Evolutionary conservation across 2,888 invertebrate species (phyloP).

Genomic region (Oscheius onirici): DNA sequence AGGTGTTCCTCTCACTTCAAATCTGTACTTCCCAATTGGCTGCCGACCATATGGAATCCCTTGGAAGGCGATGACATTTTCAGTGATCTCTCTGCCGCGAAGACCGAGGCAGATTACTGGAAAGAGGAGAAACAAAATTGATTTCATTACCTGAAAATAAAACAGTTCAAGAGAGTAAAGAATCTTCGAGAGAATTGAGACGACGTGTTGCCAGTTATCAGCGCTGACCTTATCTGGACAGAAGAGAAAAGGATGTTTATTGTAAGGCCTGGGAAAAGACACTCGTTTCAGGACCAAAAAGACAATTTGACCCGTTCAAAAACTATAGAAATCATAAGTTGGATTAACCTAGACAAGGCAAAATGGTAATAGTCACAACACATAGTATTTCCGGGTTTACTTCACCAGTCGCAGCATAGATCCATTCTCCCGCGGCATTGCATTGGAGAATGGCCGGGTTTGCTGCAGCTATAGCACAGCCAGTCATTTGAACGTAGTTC

Average conservation of each 20-base stretch:
- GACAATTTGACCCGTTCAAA: neutral
- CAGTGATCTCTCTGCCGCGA: neutral
- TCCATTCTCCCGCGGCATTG: neutral
- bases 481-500: too few relatives aligned
- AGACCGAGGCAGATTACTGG: neutral
- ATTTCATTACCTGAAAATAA: neutral
- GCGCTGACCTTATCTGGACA: neutral
- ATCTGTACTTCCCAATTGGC: slow-evolving; percentile 23
- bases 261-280: neutral
- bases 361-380: neutral
- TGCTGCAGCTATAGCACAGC: too few relatives aligned
- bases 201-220: neutral
- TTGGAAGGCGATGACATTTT: slow-evolving; percentile 17
- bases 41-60: slow-evolving; percentile 26
- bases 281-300: neutral
- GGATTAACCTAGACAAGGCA: neutral
- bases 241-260: too few relatives aligned
- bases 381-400: neutral
- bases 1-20: neutral
- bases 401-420: neutral
- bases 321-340: neutral
- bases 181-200: neutral
- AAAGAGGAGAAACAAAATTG: neutral
- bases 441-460: too few relatives aligned
- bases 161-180: neutral